Percentiles rank a stretch among this genome's conserved stretches.
Evolutionary conservation across 53 echinoderm and acorn worm species (phyloP).

Genomic region (Antedon mediterranea): DNA sequence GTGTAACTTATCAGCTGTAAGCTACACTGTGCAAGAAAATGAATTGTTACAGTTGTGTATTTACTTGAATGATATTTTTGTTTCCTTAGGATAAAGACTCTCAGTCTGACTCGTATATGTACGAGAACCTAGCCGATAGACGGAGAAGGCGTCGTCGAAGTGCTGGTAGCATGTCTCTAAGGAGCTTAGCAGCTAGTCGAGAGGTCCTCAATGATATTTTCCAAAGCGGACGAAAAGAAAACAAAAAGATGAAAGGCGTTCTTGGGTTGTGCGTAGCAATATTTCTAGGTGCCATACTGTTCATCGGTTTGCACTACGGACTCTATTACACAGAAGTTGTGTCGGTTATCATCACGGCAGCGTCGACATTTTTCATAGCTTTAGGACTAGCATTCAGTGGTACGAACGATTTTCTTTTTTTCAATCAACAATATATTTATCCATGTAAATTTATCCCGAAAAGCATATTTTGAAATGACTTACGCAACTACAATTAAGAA

Average conservation of each 20-base stretch:
- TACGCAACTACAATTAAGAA: too few relatives aligned
- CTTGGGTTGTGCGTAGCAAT: slow-evolving; percentile 63
- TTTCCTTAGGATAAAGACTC: neutral
- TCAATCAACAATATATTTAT: too few relatives aligned
- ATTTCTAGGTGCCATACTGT: slow-evolving; percentile 44
- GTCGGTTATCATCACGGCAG: slow-evolving; percentile 38
- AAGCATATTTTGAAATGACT: too few relatives aligned
- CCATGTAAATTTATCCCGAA: too few relatives aligned
- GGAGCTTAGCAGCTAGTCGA: neutral
- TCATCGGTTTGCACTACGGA: slow-evolving; percentile 54
- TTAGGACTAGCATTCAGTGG: slow-evolving; percentile 56
- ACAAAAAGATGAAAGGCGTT: slow-evolving; percentile 36
- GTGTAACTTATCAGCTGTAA: too few relatives aligned
- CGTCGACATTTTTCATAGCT: slow-evolving; percentile 53
- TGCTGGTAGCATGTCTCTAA: neutral
- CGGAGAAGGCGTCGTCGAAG: neutral
- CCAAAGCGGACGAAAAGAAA: slow-evolving; percentile 35
- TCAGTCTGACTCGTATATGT: neutral
- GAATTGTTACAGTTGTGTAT: too few relatives aligned
- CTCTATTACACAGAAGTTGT: slow-evolving; percentile 44
- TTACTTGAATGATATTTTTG: neutral
- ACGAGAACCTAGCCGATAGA: neutral
- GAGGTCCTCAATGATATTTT: slow-evolving; percentile 55
- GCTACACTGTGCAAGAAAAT: too few relatives aligned
- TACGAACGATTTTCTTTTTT: slow-evolving; percentile 3